Evolutionary conservation across 2,797 vertebrate species (phyloP).

Genomic region (Lepilemur septentrionalis): DNA sequence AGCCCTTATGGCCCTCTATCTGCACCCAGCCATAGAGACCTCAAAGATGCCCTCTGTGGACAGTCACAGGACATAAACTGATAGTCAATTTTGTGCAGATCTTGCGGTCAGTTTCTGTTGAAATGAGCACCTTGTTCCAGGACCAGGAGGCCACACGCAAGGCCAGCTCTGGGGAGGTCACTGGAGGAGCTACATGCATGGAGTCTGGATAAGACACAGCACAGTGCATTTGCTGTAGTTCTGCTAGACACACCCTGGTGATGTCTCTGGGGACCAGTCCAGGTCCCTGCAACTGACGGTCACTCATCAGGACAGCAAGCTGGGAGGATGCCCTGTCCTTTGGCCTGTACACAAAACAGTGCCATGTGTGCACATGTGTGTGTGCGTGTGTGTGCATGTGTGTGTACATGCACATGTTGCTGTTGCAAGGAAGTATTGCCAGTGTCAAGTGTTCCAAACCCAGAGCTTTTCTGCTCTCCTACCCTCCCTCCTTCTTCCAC

Average conservation of each 20-base stretch:
- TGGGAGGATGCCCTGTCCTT: neutral
- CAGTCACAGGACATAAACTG: neutral
- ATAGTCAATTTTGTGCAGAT: neutral
- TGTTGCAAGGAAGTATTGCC: neutral
- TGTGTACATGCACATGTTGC: too few species aligned
- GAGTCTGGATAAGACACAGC: neutral
- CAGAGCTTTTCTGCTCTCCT: too few species aligned
- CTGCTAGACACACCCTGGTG: neutral
- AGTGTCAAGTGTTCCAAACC: neutral
- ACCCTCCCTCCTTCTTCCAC: too few species aligned
- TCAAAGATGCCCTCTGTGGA: too few species aligned
- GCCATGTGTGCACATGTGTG: neutral
- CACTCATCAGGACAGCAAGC: neutral
- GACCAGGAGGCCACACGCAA: neutral
- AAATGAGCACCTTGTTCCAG: too few species aligned
- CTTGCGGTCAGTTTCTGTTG: neutral
- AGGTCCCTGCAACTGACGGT: neutral
- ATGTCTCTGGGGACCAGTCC: neutral
- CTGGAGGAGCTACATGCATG: neutral
- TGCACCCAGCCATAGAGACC: fast-evolving
- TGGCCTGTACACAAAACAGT: neutral
- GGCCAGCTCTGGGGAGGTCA: neutral
- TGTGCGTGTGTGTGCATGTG: neutral
- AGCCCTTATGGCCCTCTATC: fast-evolving
- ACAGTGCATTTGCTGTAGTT: neutral